Conservation (phyloP, 1,140 invertebrate species). For the Gryon sp. region DNA sequence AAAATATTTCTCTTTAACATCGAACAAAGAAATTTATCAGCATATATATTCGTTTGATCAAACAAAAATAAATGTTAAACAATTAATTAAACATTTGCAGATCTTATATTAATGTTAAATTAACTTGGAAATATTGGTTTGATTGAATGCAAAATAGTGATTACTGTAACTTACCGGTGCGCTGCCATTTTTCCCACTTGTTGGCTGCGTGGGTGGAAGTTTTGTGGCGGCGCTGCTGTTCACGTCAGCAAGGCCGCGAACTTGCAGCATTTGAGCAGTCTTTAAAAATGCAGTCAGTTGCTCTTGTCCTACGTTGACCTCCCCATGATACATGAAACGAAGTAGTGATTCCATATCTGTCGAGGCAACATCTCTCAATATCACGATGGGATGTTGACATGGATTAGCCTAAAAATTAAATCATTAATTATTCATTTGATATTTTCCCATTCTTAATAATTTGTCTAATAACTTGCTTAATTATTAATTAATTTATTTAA, state of each 20-base stretch:
- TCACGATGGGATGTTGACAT: conserved; percentile 96
- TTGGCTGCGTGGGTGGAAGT: conserved; percentile 71
- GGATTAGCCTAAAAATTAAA: conserved; percentile 87
- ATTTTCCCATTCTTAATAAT: no score
- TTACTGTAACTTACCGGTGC: conserved; percentile 71
- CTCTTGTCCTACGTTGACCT: conserved; percentile 94
- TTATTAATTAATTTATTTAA: no score
- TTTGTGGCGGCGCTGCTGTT: conserved; percentile 81
- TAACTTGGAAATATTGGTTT: no score
- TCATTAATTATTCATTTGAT: conserved; percentile 20
- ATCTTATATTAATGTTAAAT: no score
- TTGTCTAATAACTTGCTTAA: no score
- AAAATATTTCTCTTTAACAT: no score
- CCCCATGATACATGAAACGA: conserved; percentile 96
- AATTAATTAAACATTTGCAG: no score
- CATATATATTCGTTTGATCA: no score
- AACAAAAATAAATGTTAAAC: no score
- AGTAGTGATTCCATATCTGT: conserved; percentile 94
- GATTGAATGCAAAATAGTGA: no score
- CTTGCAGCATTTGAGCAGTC: conserved; percentile 93
- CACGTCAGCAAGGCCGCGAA: conserved; percentile 93
- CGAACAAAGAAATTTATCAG: no score
- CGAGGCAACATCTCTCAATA: conserved; percentile 91
- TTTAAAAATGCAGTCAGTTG: conserved; percentile 92
- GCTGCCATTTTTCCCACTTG: conserved; percentile 75